These are phyloP conservation scores for Labeo catla DNA, from an alignment of 2,113 vertebrate species.

Conservation along the genomic window DNA sequence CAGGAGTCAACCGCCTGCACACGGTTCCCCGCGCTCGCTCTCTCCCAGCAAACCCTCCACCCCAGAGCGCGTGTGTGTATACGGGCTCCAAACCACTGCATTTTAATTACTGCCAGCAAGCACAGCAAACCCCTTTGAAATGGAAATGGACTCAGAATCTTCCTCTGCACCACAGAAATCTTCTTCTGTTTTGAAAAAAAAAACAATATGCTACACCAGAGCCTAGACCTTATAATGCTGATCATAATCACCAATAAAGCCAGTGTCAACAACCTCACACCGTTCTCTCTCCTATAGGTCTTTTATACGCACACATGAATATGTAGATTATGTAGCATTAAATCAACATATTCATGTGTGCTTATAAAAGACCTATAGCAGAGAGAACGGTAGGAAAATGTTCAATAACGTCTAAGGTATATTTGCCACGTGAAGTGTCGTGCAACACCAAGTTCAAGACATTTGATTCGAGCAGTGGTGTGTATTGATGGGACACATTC, in stretches of 20 bases:
- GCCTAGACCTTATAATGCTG: slow-evolving; percentile 88
- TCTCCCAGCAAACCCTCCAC: slow-evolving; percentile 73
- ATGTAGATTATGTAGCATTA: slow-evolving; percentile 74
- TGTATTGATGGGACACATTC: slow-evolving; percentile 22
- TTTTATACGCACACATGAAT: slow-evolving; percentile 66
- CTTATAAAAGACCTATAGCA: slow-evolving; percentile 56
- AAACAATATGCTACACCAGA: slow-evolving; percentile 89
- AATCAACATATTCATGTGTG: slow-evolving; percentile 73
- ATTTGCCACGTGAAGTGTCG: slow-evolving; percentile 25
- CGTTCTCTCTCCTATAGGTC: slow-evolving; percentile 48
- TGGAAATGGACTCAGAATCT: slow-evolving; percentile 93
- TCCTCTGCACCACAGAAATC: slow-evolving; percentile 91
- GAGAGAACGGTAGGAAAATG: slow-evolving; percentile 58
- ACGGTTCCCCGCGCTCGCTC: slow-evolving; percentile 81
- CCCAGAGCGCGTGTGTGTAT: slow-evolving; percentile 70
- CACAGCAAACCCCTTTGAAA: slow-evolving; percentile 95
- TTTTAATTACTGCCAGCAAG: slow-evolving; percentile 97
- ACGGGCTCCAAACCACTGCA: slow-evolving; percentile 88
- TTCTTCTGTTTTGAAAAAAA: slow-evolving; percentile 98
- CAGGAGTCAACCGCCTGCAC: slow-evolving; percentile 84
- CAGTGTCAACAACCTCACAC: slow-evolving; percentile 61
- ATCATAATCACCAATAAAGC: slow-evolving; percentile 79
- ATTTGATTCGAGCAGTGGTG: neutral
- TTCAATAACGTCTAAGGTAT: neutral
- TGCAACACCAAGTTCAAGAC: slow-evolving; percentile 6